Evolutionary conservation across 2,113 vertebrate species (phyloP).

Genomic region (Nyctibius bracteatus): DNA sequence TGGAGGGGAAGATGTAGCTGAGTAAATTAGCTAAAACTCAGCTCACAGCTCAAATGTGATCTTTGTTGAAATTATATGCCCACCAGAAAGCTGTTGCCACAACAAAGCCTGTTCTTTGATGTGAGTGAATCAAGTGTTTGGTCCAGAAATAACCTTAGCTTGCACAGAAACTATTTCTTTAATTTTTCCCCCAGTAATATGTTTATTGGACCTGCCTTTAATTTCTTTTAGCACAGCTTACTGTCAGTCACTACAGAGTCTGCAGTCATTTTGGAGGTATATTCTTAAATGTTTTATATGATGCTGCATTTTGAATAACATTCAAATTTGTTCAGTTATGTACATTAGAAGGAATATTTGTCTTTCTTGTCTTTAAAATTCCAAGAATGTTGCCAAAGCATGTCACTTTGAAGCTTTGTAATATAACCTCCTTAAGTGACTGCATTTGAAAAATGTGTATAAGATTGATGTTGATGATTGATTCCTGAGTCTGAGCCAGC

Average conservation of each 20-base stretch:
- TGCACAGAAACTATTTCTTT: not conserved
- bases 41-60: not conserved
- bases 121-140: not conserved
- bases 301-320: not conserved
- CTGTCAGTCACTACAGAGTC: not conserved
- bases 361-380: not conserved
- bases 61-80: not conserved
- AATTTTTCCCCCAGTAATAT: rapidly evolving
- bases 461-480: not conserved
- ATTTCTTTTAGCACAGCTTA: not conserved
- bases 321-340: not conserved
- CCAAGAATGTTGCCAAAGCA: not conserved
- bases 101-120: not conserved
- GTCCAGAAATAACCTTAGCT: not conserved
- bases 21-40: not conserved
- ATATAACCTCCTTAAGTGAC: not conserved
- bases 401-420: not conserved
- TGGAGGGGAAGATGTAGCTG: not conserved
- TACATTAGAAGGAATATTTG: not conserved
- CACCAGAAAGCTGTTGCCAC: not conserved
- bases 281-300: not conserved
- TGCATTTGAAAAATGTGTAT: not conserved
- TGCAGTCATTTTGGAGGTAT: not conserved
- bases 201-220: not conserved
- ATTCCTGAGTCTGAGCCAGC: not conserved